Percentiles rank a stretch among this genome's conserved stretches.
Evolutionary conservation across 2,797 vertebrate species (phyloP).

Genomic region (Tragelaphus eurycerus): DNA sequence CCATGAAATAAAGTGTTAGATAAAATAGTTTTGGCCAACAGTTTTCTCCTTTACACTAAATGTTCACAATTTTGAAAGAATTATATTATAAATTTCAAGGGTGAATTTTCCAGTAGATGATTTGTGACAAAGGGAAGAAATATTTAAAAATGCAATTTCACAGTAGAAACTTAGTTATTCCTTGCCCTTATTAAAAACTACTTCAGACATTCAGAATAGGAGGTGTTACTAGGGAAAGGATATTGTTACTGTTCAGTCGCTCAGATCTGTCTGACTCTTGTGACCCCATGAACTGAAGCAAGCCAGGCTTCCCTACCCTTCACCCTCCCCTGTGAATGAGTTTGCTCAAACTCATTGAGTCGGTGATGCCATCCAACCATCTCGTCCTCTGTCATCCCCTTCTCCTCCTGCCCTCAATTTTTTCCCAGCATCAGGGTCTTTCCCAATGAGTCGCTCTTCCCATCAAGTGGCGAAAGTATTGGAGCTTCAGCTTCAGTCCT

Average conservation of each 20-base stretch:
- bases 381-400: neutral
- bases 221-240: neutral
- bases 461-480: neutral
- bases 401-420: neutral
- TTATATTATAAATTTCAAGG: neutral
- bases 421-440: neutral
- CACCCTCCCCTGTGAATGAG: neutral
- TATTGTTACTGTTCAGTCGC: neutral
- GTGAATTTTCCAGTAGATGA: neutral
- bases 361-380: neutral
- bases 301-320: neutral
- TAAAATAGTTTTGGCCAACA: conserved; percentile 1
- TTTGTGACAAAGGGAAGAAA: conserved; percentile 4
- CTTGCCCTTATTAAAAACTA: conserved; percentile 18
- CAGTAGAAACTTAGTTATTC: conserved; percentile 33
- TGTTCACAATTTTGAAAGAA: neutral
- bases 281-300: neutral
- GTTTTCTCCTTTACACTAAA: conserved; percentile 31
- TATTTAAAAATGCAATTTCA: neutral
- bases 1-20: neutral
- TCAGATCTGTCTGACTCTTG: neutral
- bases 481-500: neutral
- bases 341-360: neutral
- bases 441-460: neutral
- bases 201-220: neutral